Conservation (phyloP, 2,797 vertebrate species). For the Crypturellus tataupa region DNA sequence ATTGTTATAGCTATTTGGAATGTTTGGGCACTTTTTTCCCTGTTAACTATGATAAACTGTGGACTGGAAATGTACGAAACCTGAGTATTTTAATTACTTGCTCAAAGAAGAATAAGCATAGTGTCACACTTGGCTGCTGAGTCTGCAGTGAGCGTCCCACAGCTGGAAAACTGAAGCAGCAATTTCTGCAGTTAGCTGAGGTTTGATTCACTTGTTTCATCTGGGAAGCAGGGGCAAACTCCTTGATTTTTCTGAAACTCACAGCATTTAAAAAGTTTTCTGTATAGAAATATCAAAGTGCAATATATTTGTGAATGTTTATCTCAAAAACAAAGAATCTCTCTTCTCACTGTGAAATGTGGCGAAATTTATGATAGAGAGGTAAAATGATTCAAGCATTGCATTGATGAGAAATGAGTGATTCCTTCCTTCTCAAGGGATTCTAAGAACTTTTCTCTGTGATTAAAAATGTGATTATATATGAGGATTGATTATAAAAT, state of each 20-base stretch:
- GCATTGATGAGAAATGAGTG: background rate
- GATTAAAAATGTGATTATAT: background rate
- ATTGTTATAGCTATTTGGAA: background rate
- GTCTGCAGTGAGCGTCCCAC: slow-evolving; percentile 29
- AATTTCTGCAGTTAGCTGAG: slow-evolving; percentile 29
- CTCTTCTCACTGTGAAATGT: background rate
- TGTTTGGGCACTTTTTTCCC: background rate
- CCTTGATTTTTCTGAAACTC: background rate
- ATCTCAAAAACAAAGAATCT: background rate
- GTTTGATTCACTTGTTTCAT: background rate
- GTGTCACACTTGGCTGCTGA: background rate
- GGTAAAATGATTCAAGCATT: background rate
- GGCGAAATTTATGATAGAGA: background rate
- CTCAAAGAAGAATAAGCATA: slow-evolving; percentile 41
- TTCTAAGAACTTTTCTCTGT: background rate
- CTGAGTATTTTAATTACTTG: slow-evolving; percentile 20
- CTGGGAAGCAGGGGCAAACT: background rate
- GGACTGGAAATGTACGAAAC: background rate
- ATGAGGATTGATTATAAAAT: background rate
- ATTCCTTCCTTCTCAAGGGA: background rate
- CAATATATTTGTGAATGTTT: background rate
- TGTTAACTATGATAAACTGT: slow-evolving; percentile 12
- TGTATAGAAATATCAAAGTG: background rate
- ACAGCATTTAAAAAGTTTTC: background rate
- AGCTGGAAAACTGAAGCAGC: slow-evolving; percentile 12